These are phyloP conservation scores for Origma solitaria DNA, from an alignment of 2,113 vertebrate species.

Conservation along the genomic window DNA sequence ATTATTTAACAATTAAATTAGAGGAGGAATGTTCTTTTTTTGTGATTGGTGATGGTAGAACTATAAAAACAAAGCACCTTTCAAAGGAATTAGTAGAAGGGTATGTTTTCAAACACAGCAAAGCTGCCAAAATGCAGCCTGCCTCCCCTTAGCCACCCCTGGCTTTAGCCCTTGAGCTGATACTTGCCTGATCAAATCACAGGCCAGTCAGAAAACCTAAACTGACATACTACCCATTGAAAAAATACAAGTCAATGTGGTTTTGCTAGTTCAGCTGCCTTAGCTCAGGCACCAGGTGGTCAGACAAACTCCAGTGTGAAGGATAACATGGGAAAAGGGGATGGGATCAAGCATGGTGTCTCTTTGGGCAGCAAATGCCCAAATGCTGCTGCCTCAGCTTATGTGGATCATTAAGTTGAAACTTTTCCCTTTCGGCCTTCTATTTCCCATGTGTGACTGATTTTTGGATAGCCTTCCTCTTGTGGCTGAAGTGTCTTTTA, in stretches of 20 bases:
- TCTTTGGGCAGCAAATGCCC: neutral
- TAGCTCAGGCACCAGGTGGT: neutral
- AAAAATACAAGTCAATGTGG: neutral
- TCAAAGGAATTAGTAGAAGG: neutral
- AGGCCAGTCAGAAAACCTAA: neutral
- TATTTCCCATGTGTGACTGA: neutral
- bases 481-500: neutral
- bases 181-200: neutral
- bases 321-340: too few relatives aligned
- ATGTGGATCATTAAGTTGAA: rapidly evolving
- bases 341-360: neutral
- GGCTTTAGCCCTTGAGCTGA: neutral
- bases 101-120: neutral
- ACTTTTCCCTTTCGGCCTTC: neutral
- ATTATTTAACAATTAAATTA: neutral
- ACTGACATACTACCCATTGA: neutral
- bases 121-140: neutral
- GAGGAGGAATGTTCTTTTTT: neutral
- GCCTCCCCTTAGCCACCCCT: neutral
- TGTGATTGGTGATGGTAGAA: neutral
- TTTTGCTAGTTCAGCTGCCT: neutral
- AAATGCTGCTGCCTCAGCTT: neutral
- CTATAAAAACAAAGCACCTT: neutral
- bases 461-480: neutral
- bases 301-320: neutral